These are phyloP conservation scores for Gallinago media DNA, from an alignment of 2,113 vertebrate genomes.

Conservation along the genomic window DNA sequence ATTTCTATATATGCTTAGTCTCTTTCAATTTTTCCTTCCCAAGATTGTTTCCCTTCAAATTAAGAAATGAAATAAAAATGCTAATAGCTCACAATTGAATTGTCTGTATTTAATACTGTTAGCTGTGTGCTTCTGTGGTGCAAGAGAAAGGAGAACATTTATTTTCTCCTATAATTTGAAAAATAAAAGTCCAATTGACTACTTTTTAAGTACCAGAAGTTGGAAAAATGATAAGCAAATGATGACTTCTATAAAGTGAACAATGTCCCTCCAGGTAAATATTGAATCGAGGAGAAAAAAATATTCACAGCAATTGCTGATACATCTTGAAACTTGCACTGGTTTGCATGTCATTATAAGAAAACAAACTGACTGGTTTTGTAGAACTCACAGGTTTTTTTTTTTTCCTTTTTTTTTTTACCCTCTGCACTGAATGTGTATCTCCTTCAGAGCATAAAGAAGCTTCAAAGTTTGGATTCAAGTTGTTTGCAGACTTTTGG, in stretches of 20 bases:
- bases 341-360: background rate
- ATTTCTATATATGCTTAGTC: background rate
- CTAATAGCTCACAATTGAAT: background rate
- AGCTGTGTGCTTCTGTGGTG: background rate
- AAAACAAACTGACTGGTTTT: background rate
- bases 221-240: background rate
- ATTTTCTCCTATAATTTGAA: background rate
- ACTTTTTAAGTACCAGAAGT: background rate
- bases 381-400: background rate
- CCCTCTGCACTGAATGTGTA: background rate
- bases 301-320: background rate
- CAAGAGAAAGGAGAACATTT: background rate
- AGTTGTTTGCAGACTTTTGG: background rate
- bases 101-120: background rate
- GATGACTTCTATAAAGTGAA: background rate
- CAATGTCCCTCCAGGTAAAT: background rate
- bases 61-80: constrained; percentile 19
- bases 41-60: background rate
- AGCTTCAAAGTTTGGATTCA: constrained; percentile 9
- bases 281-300: background rate
- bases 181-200: background rate
- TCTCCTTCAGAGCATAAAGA: background rate
- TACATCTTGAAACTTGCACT: background rate
- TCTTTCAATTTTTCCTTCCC: background rate
- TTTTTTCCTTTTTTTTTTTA: background rate